Conservation (phyloP, 2,888 invertebrate genomes). For the Pherbina coryleti region DNA sequence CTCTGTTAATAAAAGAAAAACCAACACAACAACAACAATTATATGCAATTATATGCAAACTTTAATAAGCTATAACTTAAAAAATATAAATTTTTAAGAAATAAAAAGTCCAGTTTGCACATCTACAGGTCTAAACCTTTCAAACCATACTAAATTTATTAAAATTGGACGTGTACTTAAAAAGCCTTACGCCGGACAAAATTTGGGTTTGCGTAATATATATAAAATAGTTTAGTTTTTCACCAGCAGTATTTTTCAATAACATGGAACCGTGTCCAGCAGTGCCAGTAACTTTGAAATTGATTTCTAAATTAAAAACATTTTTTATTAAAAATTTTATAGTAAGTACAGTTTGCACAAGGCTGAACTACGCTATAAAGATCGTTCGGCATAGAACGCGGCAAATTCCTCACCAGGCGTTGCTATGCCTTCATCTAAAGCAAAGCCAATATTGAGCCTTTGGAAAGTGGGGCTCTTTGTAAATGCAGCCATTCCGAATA, state of each 20-base stretch:
- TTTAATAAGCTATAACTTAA: too few species aligned
- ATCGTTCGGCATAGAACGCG: constrained; percentile 74
- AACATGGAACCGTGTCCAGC: constrained; percentile 84
- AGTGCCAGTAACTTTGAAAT: constrained; percentile 75
- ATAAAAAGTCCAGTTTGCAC: too few species aligned
- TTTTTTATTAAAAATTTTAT: background rate
- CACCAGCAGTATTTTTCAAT: constrained; percentile 77
- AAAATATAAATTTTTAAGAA: too few species aligned
- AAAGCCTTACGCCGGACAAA: too few species aligned
- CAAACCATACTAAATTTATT: too few species aligned
- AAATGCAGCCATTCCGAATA: constrained; percentile 79
- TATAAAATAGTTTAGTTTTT: constrained; percentile 76
- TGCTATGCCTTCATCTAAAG: constrained; percentile 84
- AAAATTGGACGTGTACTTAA: too few species aligned
- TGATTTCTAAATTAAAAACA: constrained; percentile 70
- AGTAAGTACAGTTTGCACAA: background rate
- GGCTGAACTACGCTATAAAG: constrained; percentile 74
- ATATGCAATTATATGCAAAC: too few species aligned
- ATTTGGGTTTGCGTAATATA: too few species aligned
- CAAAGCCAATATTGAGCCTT: constrained; percentile 80
- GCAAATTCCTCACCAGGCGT: constrained; percentile 75
- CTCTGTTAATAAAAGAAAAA: too few species aligned
- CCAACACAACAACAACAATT: too few species aligned
- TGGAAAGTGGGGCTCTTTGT: constrained; percentile 76
- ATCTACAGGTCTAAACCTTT: too few species aligned